Evolutionary conservation across 2,888 invertebrate genomes (phyloP), one percentile per base, ranked within the genome.

Genomic region (Pristionchus japonicus): DNA sequence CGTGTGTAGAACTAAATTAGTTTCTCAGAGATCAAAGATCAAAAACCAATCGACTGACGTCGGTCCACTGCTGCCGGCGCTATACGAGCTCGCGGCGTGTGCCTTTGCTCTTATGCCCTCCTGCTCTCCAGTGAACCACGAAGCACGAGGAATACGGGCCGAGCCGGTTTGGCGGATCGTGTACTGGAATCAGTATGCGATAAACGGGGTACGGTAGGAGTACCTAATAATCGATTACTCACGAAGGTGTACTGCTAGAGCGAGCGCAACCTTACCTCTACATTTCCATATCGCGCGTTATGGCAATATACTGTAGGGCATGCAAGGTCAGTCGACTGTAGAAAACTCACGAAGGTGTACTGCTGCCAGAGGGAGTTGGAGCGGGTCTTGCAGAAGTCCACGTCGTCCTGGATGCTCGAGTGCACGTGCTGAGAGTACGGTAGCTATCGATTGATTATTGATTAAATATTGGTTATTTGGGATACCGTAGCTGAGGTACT

Each of bases 311-410:
- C n/a, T n/a, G n/a, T n/a, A n/a, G n/a, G n/a, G n/a, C n/a, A n/a
- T n/a, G n/a, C n/a, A n/a, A n/a, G n/a, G n/a, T n/a, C n/a, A n/a
- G n/a, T n/a, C n/a, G n/a, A n/a, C n/a, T n/a, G n/a, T n/a, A n/a
- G n/a, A n/a, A n/a, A n/a, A 85, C 85, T 85, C 57, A 86, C 86
- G 34, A 86, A 47, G 15, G 49, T 70, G 49, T 31, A 86, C 86
- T 86, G 70, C 37, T 70, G 43, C 86, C 86, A 86, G 37, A 86
- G 86, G 47, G 70, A 67, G 34, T 67, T 86, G 3, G 86, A 43
- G 23, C 86, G 86, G 6, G 86, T 70, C 70, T 86, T 86, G 70
- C 86, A 86, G 86, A 70, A 86, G 70, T 86, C 86, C 49, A 86
- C 86, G 49, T 86, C 86, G 49, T 86, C 86, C 20, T 86, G 86